Percentiles rank a stretch among this genome's conserved stretches.
phyloP scores from a whole-genome alignment of 2,888 invertebrate genomes.

The Linyphia triangularis region DNA sequence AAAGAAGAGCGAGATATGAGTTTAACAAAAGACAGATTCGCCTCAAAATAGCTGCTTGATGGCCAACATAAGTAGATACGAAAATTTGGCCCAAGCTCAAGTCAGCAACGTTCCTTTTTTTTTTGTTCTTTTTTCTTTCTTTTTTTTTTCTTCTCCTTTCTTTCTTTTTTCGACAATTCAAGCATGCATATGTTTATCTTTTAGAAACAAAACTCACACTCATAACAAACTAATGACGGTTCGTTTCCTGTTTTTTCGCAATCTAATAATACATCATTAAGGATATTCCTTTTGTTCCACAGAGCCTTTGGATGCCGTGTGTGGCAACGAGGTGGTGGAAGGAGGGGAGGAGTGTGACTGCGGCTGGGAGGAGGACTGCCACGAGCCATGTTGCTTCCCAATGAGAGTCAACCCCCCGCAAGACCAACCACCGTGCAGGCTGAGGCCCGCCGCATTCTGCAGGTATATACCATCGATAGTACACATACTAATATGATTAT shows the following conservation, averaged over 20 bases:
- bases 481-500: too few species aligned
- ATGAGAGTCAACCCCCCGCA: conserved; percentile 89
- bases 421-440: conserved; percentile 90
- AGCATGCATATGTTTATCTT: neutral
- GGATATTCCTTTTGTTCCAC: conserved; percentile 77
- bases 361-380: conserved; percentile 98
- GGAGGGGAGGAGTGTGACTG: conserved; percentile 99
- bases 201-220: neutral
- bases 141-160: too few species aligned
- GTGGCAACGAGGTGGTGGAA: conserved; percentile 98
- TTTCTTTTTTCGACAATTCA: too few species aligned
- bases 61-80: too few species aligned
- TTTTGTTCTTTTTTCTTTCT: too few species aligned
- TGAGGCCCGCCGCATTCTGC: conserved; percentile 87
- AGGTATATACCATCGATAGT: conserved; percentile 84
- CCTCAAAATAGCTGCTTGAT: too few species aligned
- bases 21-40: too few species aligned
- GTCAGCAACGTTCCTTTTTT: too few species aligned
- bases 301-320: conserved; percentile 96
- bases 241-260: neutral
- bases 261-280: neutral
- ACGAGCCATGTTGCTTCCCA: conserved; percentile 95
- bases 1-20: too few species aligned
- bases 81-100: too few species aligned
- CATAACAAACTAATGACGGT: neutral